Percentiles rank a stretch among this genome's conserved stretches.
Evolutionary conservation across 2,888 invertebrate genomes (phyloP).

Genomic region (Hedychridium roseum): DNA sequence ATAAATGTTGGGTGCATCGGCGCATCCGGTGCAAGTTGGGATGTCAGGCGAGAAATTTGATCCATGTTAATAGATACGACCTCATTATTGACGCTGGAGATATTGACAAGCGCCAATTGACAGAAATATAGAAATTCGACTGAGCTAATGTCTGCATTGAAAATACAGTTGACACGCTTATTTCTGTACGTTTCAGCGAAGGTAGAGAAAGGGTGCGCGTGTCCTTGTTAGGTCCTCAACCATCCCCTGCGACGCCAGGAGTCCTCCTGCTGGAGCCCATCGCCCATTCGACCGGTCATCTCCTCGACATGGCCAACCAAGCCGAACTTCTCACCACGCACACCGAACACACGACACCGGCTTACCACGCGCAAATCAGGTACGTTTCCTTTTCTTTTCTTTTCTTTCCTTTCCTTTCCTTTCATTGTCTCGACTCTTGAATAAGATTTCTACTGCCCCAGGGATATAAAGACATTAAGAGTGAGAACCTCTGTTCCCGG

Average conservation of each 20-base stretch:
- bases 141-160: background rate
- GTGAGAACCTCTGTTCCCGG: conserved; percentile 37
- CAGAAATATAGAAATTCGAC: conserved; percentile 4
- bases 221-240: conserved; percentile 58
- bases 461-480: conserved; percentile 3
- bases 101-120: background rate
- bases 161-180: conserved; percentile 1
- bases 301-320: conserved; percentile 55
- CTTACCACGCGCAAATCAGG: conserved; percentile 62
- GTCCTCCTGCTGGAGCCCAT: conserved; percentile 59
- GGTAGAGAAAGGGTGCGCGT: conserved; percentile 62
- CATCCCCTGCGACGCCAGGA: conserved; percentile 60
- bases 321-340: conserved; percentile 60
- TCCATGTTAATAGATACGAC: too few relatives aligned
- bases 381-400: conserved; percentile 29
- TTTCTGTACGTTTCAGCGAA: conserved; percentile 50
- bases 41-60: too few relatives aligned
- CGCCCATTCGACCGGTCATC: conserved; percentile 46
- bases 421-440: too few relatives aligned
- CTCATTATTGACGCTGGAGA: too few relatives aligned
- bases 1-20: too few relatives aligned
- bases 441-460: too few relatives aligned
- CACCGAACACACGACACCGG: conserved; percentile 60
- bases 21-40: too few relatives aligned
- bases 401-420: too few relatives aligned